Evolutionary conservation across 2,797 vertebrate species (phyloP), one percentile per base, ranked within the genome.

Genomic region (Aldrovandia affinis): DNA sequence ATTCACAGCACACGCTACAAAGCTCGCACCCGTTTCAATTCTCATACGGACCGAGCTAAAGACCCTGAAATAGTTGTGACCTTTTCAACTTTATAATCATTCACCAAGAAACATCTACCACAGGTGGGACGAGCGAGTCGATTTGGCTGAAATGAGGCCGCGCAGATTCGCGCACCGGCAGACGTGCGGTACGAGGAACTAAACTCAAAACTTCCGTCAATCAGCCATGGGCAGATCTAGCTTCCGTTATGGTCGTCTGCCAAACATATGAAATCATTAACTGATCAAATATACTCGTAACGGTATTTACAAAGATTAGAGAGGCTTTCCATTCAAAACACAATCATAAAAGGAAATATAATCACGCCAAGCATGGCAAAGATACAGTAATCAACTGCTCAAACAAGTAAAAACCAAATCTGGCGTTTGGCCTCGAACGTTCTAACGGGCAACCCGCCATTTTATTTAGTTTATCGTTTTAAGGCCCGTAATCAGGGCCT

Each of bases 341-440:
- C 36, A 44, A 44, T 44, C 18, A 44, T 25, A 44, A 75, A 75
- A 75, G 36, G 70, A 75, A 57, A 39, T 22, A 20, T 75, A 10
- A 42, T 75, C 39, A 30, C 80, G 36, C 80, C 87, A 84, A 82
- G 83, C 18, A 20, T 20, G 14, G 18, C 14, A 82, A 42, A 70
- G 79, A 36, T 59, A 78, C 80, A 36, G 50, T 80, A 57, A 87
- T 84, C 54, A 82, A 83, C 52, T 84, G 61, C 55, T 63, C 83
- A 39, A 61, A 75, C 79, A 80, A 70, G 82, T 83, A 39, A 20
- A 54, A 81, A 61, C 55, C 78, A 78, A 50, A 85, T 33, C 81
- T 79, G 63, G 44, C 42, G 52, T 59, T 68, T 30, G 42, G 68
- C 57, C 83, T 78, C 73, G 36, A n/a, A 70, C 1, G 65, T 3